These are phyloP conservation scores for Eupithecia subfuscata DNA, from an alignment of 2,888 invertebrate species.

Conservation along the genomic window DNA sequence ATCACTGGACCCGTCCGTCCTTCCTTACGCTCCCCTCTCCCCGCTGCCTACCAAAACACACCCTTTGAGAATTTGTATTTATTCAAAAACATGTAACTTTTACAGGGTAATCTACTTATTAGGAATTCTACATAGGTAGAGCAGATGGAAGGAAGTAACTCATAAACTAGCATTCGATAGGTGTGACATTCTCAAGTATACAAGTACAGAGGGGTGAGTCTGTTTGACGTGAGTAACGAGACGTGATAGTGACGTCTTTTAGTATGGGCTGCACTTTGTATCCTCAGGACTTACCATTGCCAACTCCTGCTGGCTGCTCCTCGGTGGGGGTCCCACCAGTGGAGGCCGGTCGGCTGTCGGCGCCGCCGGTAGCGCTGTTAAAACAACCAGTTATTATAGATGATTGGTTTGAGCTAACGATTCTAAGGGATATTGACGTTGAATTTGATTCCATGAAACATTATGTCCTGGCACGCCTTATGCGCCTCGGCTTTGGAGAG, in stretches of 20 bases:
- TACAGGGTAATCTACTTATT: not conserved
- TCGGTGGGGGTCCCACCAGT: slow-evolving; percentile 91
- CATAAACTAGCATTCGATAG: not conserved
- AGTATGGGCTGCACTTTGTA: no score
- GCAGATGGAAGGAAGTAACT: not conserved
- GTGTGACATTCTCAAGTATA: not conserved
- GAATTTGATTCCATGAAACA: not conserved
- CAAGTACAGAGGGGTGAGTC: not conserved
- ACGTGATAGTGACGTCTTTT: no score
- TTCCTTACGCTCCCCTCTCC: not conserved
- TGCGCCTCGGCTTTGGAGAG: not conserved
- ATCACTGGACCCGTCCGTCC: no score
- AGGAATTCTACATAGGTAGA: not conserved
- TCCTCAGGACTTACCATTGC: slow-evolving; percentile 71
- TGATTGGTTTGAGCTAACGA: not conserved
- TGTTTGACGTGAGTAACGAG: no score
- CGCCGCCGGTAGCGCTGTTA: slow-evolving; percentile 93
- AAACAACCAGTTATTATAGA: slow-evolving; percentile 33
- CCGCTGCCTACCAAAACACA: not conserved
- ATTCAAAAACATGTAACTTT: not conserved
- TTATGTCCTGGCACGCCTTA: not conserved
- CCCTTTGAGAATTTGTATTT: not conserved
- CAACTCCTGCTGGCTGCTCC: slow-evolving; percentile 91
- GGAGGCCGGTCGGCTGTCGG: slow-evolving; percentile 93
- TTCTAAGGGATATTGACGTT: not conserved